These are phyloP conservation scores for Sepioteuthis lessoniana DNA, from an alignment of 2,888 invertebrate genomes.

Conservation along the genomic window DNA sequence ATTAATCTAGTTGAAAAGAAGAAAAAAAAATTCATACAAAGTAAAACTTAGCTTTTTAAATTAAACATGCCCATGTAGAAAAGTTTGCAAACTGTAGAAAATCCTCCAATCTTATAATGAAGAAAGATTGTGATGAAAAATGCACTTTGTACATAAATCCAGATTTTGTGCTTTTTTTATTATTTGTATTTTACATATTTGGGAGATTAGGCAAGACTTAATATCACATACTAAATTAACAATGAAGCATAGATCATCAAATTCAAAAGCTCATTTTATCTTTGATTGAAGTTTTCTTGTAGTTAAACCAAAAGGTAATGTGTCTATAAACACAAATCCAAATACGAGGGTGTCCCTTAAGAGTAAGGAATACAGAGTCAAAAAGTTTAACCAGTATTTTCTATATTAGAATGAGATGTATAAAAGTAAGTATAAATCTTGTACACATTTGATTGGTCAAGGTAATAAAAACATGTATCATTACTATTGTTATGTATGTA, in stretches of 20 bases:
- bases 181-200: background rate
- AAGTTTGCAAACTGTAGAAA: background rate
- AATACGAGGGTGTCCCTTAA: background rate
- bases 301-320: background rate
- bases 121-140: background rate
- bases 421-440: too few relatives aligned
- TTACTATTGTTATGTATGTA: too few relatives aligned
- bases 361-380: background rate
- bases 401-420: too few relatives aligned
- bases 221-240: background rate
- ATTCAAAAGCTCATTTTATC: background rate
- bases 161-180: background rate
- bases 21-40: background rate
- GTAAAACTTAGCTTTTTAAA: background rate
- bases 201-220: background rate
- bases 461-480: too few relatives aligned
- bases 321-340: background rate
- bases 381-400: too few relatives aligned
- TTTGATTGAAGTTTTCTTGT: too few relatives aligned
- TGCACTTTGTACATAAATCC: background rate
- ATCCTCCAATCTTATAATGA: background rate
- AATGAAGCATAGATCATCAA: slow-evolving; percentile 33
- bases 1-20: background rate
- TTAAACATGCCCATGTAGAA: background rate
- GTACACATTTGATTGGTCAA: too few relatives aligned